These are phyloP conservation scores for Seriola aureovittata DNA, from an alignment of 2,113 vertebrate genomes.

Conservation along the genomic window DNA sequence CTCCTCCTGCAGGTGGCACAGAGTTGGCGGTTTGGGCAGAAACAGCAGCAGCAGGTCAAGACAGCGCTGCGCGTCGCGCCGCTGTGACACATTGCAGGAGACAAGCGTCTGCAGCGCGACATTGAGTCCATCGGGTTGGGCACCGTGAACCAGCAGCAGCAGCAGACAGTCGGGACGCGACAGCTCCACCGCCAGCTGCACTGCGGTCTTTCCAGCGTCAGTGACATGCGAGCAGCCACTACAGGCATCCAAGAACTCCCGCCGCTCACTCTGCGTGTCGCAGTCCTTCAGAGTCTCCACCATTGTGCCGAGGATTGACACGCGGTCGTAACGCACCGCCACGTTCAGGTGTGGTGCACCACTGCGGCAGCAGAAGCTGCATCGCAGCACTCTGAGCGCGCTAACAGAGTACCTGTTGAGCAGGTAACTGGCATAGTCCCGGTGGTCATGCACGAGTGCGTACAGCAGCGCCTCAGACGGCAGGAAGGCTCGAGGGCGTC, in stretches of 20 bases:
- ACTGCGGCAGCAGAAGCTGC: conserved; percentile 90
- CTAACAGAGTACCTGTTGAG: conserved; percentile 86
- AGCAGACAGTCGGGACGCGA: conserved; percentile 88
- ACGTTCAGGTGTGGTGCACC: conserved; percentile 88
- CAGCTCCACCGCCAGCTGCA: conserved; percentile 92
- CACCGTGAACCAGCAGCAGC: conserved; percentile 89
- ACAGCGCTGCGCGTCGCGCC: conserved; percentile 83
- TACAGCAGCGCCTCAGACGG: conserved; percentile 94
- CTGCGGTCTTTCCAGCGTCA: conserved; percentile 88
- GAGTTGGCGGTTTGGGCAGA: conserved; percentile 69
- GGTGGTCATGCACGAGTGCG: conserved; percentile 95
- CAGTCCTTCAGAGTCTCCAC: conserved; percentile 83
- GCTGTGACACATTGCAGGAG: conserved; percentile 11
- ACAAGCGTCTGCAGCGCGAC: conserved; percentile 85
- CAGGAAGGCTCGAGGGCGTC: conserved; percentile 88
- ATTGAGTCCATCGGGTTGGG: conserved; percentile 86
- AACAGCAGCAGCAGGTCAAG: conserved; percentile 92
- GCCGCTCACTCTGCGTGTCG: conserved; percentile 48
- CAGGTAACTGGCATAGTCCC: conserved; percentile 90
- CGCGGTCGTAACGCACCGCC: conserved; percentile 93
- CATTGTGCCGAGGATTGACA: conserved; percentile 87
- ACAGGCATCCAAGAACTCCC: conserved; percentile 84
- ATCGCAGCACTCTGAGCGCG: conserved; percentile 86
- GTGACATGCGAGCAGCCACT: conserved; percentile 87
- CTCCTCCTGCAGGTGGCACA: conserved; percentile 79